Evolutionary conservation across 1,140 invertebrate genomes (phyloP), one percentile per base, ranked within the genome.

Genomic region (Bactericera cockerelli): DNA sequence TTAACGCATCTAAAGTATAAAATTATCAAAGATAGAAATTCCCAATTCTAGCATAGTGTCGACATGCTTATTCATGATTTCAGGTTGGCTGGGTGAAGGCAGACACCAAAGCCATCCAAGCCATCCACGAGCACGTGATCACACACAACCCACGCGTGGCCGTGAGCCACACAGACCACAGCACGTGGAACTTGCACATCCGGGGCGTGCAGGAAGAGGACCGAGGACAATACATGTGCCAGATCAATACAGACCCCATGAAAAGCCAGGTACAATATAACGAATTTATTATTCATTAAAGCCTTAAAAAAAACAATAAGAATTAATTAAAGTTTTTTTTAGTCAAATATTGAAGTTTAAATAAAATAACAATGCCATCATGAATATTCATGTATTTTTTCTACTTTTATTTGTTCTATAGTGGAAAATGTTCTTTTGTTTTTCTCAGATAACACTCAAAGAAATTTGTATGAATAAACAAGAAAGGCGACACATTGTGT

Each of bases 201-300:
- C 79, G 82, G 62, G 79, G 81, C 62, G 87, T 90, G 38, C 81
- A 83, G 67, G 76, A 86, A 65, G 84, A 87, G 67, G 91, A 95
- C 74, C 75, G 85, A 53, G 90, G 90, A 62, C 81, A 84, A 66
- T 89, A 89, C 69, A 93, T 92, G 86, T 93, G 91, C 74, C 91
- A 94, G 78, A 83, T 93, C 67, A 92, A 94, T 71, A 90, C 91
- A 61, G 85, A 93, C 72, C 89, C 91, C 13, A 92, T 94, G 87
- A 89, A 89, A 74, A 88, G 84, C 75, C 88, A 91, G 81, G 87
- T 90, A 56, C 6, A 16, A 13, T 8, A 14, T 54, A 16, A 54
- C 16, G 16, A 36, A 16, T 54, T 16, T 54, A n/a, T n/a, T n/a
- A n/a, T n/a, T n/a, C n/a, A n/a, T n/a, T n/a, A n/a, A 38, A 38